Percentiles rank a stretch among this genome's conserved stretches.
phyloP scores from a whole-genome alignment of 2,113 vertebrate genomes.

The Aythya baeri region DNA sequence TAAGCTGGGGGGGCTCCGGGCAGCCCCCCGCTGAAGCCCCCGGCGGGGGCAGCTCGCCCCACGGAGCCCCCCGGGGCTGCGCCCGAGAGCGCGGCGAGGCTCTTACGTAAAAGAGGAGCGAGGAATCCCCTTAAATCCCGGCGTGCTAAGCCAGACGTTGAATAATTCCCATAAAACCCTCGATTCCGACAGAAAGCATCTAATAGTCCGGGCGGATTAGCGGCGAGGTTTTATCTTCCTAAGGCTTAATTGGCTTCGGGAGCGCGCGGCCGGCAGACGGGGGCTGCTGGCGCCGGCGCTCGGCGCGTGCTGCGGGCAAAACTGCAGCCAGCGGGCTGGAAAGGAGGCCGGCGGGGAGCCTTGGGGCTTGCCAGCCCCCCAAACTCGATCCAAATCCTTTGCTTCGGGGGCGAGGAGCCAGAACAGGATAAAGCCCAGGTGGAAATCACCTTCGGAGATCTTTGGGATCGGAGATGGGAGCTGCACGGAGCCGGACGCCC shows the following conservation, averaged over 20 bases:
- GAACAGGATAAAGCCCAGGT: not conserved
- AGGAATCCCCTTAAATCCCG: conserved; percentile 33
- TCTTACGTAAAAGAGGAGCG: conserved; percentile 5
- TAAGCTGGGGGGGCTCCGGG: not conserved
- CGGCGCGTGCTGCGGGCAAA: not conserved
- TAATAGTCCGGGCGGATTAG: not conserved
- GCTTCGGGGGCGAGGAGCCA: not conserved
- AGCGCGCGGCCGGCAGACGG: not conserved
- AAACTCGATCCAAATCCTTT: not conserved
- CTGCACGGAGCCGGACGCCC: not conserved
- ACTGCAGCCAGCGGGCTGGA: not conserved
- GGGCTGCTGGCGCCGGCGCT: not conserved
- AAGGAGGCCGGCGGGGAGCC: not conserved
- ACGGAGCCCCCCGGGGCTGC: not conserved
- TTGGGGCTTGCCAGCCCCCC: not conserved
- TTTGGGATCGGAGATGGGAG: not conserved
- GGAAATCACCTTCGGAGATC: not conserved
- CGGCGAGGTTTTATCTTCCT: not conserved
- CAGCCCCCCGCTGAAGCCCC: not conserved
- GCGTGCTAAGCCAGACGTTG: not conserved
- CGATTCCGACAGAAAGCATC: not conserved
- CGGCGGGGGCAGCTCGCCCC: not conserved
- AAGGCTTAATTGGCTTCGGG: not conserved
- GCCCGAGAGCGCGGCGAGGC: not conserved
- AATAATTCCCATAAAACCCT: conserved; percentile 8